phyloP scores from a whole-genome alignment of 2,888 invertebrate species.

The Chirona hameri region DNA sequence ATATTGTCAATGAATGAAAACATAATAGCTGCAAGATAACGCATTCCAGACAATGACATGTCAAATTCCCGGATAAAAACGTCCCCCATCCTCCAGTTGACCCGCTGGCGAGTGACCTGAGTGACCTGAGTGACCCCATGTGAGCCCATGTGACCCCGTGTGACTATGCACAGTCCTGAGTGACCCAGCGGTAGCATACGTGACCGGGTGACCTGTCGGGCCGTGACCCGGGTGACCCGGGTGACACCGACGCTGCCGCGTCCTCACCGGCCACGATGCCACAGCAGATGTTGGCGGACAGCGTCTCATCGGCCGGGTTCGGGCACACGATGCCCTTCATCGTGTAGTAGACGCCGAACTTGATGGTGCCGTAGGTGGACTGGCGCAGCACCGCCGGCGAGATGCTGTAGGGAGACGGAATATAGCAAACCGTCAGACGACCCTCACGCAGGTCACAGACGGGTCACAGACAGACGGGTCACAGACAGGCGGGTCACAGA shows the following conservation, averaged over 20 bases:
- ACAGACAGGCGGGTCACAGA: neutral
- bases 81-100: too few species aligned
- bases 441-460: neutral
- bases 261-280: constrained; percentile 39
- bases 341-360: constrained; percentile 92
- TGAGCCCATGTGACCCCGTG: too few species aligned
- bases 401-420: constrained; percentile 58
- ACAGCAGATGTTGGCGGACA: constrained; percentile 45
- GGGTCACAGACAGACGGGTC: neutral
- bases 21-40: too few species aligned
- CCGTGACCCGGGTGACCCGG: neutral
- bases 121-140: too few species aligned
- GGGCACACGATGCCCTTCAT: constrained; percentile 66
- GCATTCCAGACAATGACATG: too few species aligned
- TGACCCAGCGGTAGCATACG: too few species aligned
- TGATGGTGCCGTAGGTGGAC: constrained; percentile 93
- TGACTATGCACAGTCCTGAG: too few species aligned
- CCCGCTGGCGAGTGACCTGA: too few species aligned
- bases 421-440: neutral
- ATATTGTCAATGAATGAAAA: too few species aligned
- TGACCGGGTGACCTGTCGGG: neutral
- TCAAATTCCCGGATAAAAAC: too few species aligned
- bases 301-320: constrained; percentile 52
- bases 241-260: neutral
- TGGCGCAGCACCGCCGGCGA: constrained; percentile 88